Evolutionary conservation across 2,113 vertebrate species (phyloP).

Genomic region (Tinamus guttatus): DNA sequence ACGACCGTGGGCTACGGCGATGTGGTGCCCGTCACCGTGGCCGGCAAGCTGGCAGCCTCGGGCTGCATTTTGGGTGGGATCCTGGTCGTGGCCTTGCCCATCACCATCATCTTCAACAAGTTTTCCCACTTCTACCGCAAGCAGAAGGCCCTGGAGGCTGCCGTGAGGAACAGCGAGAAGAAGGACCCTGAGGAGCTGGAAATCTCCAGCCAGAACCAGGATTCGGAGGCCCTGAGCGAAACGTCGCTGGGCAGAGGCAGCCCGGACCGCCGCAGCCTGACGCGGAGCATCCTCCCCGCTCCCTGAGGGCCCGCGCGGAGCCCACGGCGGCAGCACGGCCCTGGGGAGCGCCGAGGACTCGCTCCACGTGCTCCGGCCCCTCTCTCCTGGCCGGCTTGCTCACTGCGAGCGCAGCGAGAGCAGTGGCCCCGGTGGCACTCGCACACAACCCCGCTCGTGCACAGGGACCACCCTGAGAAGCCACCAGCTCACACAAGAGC

Average conservation of each 20-base stretch:
- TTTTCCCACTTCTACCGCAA: conserved; percentile 97
- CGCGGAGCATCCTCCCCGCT: neutral
- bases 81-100: conserved; percentile 94
- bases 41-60: conserved; percentile 92
- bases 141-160: conserved; percentile 94
- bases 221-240: conserved; percentile 73
- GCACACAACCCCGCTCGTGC: rapidly evolving
- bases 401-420: neutral
- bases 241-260: conserved; percentile 65
- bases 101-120: conserved; percentile 99
- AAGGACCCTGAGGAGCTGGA: conserved; percentile 10
- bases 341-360: neutral
- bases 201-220: conserved; percentile 57
- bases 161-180: conserved; percentile 87
- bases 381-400: neutral
- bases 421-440: too few species aligned
- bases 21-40: conserved; percentile 92
- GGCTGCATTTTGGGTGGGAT: conserved; percentile 96
- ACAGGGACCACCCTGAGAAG: rapidly evolving
- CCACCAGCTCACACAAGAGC: neutral
- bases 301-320: neutral
- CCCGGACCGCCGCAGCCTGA: neutral
- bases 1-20: conserved; percentile 97
- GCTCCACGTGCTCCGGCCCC: neutral
- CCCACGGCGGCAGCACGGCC: neutral